Percentiles rank a stretch among this genome's conserved stretches.
Evolutionary conservation across 2,113 vertebrate genomes (phyloP).

Genomic region (Lagopus muta): DNA sequence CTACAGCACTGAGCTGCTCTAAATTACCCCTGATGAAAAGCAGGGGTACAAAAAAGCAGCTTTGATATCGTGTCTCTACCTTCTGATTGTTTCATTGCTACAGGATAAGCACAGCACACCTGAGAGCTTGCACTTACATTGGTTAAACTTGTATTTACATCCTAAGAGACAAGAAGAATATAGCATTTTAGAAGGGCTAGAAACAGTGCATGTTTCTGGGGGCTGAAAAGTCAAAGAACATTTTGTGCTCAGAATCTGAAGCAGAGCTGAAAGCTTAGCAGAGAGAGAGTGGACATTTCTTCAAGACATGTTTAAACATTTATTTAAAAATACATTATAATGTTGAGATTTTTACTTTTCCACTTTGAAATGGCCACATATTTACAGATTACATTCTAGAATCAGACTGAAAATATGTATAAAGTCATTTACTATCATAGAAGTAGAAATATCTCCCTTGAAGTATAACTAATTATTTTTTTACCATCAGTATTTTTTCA

Average conservation of each 20-base stretch:
- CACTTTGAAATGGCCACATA: background rate
- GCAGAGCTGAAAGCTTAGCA: background rate
- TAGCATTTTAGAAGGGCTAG: background rate
- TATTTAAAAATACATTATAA: background rate
- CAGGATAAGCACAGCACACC: accelerated
- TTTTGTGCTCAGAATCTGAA: background rate
- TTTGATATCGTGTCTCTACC: background rate
- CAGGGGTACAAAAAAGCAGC: accelerated
- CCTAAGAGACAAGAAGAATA: background rate
- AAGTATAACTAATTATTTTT: background rate
- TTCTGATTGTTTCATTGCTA: background rate
- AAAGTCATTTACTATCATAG: background rate
- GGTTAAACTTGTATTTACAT: background rate
- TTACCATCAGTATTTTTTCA: background rate
- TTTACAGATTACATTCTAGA: background rate
- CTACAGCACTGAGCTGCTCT: background rate
- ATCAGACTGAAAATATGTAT: background rate
- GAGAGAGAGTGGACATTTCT: accelerated
- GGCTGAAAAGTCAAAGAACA: background rate
- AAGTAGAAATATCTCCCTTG: background rate
- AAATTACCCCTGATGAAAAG: background rate
- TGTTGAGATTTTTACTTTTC: background rate
- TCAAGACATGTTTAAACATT: accelerated
- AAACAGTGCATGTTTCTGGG: background rate
- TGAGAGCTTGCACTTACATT: background rate